phyloP scores from a whole-genome alignment of 2,888 invertebrate species.

The Sericinus montela region DNA sequence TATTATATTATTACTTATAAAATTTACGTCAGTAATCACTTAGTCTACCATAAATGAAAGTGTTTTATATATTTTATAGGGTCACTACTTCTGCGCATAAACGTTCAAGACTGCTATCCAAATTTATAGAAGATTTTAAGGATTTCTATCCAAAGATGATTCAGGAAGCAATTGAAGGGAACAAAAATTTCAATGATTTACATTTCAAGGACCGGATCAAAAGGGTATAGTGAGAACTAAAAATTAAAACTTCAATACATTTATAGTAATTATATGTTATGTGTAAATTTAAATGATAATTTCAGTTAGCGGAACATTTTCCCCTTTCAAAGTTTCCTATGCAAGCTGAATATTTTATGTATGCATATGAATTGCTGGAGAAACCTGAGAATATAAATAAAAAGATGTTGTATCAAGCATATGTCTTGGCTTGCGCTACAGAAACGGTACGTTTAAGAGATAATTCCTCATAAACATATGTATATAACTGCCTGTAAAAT shows the following conservation, averaged over 20 bases:
- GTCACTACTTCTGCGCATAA: not conserved
- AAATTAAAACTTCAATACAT: too few relatives aligned
- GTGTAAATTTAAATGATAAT: not conserved
- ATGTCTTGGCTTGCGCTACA: not conserved
- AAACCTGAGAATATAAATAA: constrained; percentile 2
- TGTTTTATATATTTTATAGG: not conserved
- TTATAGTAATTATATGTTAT: too few relatives aligned
- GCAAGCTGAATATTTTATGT: constrained; percentile 3
- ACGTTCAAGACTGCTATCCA: not conserved
- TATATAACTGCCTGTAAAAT: too few relatives aligned
- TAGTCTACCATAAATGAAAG: too few relatives aligned
- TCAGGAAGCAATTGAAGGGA: not conserved
- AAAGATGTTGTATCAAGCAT: constrained; percentile 1
- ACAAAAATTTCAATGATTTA: not conserved
- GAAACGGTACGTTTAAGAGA: constrained; percentile 2
- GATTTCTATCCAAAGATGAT: not conserved
- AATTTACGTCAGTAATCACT: too few relatives aligned
- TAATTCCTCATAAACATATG: too few relatives aligned
- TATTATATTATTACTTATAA: too few relatives aligned
- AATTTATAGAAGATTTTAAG: not conserved
- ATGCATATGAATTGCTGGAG: constrained; percentile 7
- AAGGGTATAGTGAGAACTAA: not conserved
- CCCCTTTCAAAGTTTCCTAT: not conserved
- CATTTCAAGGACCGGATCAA: not conserved
- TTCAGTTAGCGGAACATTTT: constrained; percentile 3